Base-by-base conservation (phyloP, 2,888 invertebrate species). In the Leucoma salicis region DNA sequence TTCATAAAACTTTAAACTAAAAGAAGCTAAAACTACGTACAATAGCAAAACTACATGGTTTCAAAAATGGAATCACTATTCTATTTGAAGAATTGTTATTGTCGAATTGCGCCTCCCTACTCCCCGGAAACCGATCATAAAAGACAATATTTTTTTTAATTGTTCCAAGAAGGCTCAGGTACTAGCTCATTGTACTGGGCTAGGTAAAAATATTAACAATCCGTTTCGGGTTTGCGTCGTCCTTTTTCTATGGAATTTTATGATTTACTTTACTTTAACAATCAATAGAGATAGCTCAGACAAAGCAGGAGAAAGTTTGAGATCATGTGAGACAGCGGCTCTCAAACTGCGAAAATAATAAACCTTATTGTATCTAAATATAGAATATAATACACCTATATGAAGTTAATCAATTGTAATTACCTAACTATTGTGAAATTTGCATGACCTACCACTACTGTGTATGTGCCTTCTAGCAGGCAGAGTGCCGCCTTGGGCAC, bases 61-160 rank as follows among this genome's bases (percentile, higher is more conserved):
- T 35, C 27, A 21, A 46, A 53, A 53, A 43, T 46, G 32, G 15
- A 29, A 46, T 41, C 42, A 46, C 40, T 21, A 57, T 52, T 49
- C 37, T 42, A 35, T 46, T 39, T 15, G 33, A 42, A 27, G 2
- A 13, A 56, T 37, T 29, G 39, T 43, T 42, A 49, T 62, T 62
- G 47, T 63, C 37, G 40, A 43, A 44, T 46, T 40, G 44, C 49
- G 31, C 37, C 37, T 28, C 42, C 46, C 35, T 50, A 35, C 33
- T 51, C 51, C 47, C 63, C 59, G 61, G 64, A 64, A 63, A 64
- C 44, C 38, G 13, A 28, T 33, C 35, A 52, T 53, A 53, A 50
- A 37, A 36, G 42, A 12, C 34, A 18, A 16, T 4, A 16, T 4
- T 5, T 40, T 28, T 18, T 18, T 49, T 60, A 28, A 0, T 58